Evolutionary conservation across 2,113 vertebrate genomes (phyloP).

Genomic region (Dendropsophus ebraccatus): DNA sequence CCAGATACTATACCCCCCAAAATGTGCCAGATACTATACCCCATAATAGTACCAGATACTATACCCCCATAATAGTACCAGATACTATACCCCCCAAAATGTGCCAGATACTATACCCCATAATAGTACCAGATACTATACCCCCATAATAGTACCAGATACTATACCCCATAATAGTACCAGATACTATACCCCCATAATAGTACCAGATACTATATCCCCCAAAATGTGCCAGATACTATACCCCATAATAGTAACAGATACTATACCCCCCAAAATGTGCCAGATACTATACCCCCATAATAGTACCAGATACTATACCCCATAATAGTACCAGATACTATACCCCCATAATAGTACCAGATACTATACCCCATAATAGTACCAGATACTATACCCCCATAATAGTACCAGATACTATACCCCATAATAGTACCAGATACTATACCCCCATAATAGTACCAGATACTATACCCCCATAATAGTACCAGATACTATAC

Average conservation of each 20-base stretch:
- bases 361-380: background rate
- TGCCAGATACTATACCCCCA: background rate
- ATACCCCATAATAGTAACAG: background rate
- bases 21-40: too few species aligned
- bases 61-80: background rate
- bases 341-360: too few species aligned
- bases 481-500: background rate
- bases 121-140: background rate
- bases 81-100: background rate
- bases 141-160: too few species aligned
- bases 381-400: background rate
- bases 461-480: background rate
- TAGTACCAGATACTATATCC: too few species aligned
- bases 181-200: too few species aligned
- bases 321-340: background rate
- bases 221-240: too few species aligned
- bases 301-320: background rate
- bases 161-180: too few species aligned
- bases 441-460: background rate
- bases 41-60: too few species aligned
- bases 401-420: too few species aligned
- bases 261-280: too few species aligned
- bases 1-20: background rate
- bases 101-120: background rate
- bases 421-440: too few species aligned